phyloP scores from a whole-genome alignment of 2,797 vertebrate species.

The Pristis pectinata region DNA sequence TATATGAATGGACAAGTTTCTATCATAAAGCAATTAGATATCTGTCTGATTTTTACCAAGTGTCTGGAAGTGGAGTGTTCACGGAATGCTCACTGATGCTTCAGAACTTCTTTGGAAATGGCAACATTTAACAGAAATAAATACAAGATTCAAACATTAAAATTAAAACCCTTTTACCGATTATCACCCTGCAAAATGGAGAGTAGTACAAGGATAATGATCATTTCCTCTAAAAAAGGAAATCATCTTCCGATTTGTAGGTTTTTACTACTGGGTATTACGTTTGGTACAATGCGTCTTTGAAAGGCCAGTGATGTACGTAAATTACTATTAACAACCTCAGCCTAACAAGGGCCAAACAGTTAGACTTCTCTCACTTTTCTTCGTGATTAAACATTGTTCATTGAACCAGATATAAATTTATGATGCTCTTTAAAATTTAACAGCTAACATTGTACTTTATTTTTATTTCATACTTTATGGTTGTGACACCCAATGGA shows the following conservation, averaged over 20 bases:
- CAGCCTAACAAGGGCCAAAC: constrained; percentile 22
- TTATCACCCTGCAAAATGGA: too few species aligned
- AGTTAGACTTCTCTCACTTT: constrained; percentile 24
- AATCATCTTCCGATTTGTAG: neutral
- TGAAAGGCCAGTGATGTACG: constrained; percentile 17
- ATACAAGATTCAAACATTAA: neutral
- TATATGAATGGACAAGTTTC: neutral
- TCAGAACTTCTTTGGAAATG: neutral
- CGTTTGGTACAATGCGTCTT: constrained; percentile 23
- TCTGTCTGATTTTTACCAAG: neutral
- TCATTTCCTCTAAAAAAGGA: neutral
- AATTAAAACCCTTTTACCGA: neutral
- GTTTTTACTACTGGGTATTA: constrained; percentile 15
- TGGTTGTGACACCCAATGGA: constrained; percentile 29
- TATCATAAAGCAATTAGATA: neutral
- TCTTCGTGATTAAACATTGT: constrained; percentile 34
- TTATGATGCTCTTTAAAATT: constrained; percentile 38
- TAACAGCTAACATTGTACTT: constrained; percentile 37
- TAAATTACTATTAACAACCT: constrained; percentile 32
- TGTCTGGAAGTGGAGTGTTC: neutral
- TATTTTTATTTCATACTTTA: constrained; percentile 38
- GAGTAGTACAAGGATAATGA: neutral
- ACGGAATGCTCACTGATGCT: neutral
- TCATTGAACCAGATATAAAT: constrained; percentile 36
- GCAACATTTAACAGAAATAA: neutral